Evolutionary conservation across 2,888 invertebrate genomes (phyloP).

Genomic region (Cheilosia variabilis): DNA sequence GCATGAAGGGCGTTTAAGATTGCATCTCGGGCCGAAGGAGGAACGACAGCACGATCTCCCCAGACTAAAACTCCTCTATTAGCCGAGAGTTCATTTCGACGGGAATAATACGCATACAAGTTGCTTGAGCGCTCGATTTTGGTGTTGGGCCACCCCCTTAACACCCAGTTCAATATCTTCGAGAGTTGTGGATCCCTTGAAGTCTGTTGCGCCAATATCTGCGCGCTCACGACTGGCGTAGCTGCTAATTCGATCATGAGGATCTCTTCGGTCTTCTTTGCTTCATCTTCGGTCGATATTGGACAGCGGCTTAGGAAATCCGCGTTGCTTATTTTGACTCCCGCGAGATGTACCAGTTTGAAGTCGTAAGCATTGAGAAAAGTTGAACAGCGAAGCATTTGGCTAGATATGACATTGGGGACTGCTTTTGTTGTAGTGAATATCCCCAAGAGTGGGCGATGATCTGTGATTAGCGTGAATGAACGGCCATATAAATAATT

Average conservation of each 20-base stretch:
- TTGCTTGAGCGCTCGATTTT: constrained; percentile 40
- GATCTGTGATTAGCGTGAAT: constrained; percentile 36
- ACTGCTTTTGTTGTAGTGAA: constrained; percentile 26
- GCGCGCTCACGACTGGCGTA: constrained; percentile 17
- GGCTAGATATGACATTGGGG: constrained; percentile 30
- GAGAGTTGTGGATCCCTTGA: constrained; percentile 30
- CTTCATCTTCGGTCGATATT: constrained; percentile 15
- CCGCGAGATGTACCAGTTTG: constrained; percentile 17
- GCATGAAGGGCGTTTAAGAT: constrained; percentile 41
- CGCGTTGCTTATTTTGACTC: constrained; percentile 27
- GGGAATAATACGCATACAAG: constrained; percentile 29
- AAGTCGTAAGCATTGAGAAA: constrained; percentile 27
- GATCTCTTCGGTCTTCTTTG: constrained; percentile 1
- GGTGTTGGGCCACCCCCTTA: constrained; percentile 27
- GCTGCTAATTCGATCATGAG: constrained; percentile 8
- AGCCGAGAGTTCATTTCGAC: constrained; percentile 11
- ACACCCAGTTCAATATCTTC: constrained; percentile 45
- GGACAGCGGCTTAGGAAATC: constrained; percentile 38
- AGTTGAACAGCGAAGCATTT: constrained; percentile 29
- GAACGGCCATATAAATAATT: constrained; percentile 26
- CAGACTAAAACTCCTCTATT: constrained; percentile 19
- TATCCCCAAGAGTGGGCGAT: constrained; percentile 21
- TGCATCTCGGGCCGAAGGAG: neutral
- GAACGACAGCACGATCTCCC: neutral
- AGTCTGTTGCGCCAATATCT: constrained; percentile 36